Conservation (phyloP, 2,888 invertebrate species). For the Blastobasis adustella region DNA sequence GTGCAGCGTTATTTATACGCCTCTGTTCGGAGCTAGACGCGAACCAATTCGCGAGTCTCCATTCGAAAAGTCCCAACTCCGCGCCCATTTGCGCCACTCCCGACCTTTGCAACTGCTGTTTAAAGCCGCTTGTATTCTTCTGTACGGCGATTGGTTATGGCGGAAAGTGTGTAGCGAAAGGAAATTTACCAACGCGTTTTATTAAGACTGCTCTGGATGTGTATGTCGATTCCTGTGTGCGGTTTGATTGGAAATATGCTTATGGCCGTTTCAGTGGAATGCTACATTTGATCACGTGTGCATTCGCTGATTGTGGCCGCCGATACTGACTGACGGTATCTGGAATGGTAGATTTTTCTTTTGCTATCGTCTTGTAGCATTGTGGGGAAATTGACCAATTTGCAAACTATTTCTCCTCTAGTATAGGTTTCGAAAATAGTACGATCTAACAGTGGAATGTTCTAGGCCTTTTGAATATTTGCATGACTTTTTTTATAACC, state of each 20-base stretch:
- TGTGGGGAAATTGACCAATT: too few relatives aligned
- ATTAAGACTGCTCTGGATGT: conserved; percentile 59
- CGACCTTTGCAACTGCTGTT: too few relatives aligned
- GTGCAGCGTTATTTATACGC: conserved; percentile 70
- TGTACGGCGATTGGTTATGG: too few relatives aligned
- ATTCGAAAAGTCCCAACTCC: conserved; percentile 17
- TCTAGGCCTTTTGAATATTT: too few relatives aligned
- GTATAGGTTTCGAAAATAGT: too few relatives aligned
- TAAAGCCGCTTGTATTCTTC: too few relatives aligned
- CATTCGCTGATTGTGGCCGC: conserved; percentile 45
- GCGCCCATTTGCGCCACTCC: conserved; percentile 1
- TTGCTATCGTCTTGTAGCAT: too few relatives aligned
- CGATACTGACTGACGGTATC: conserved; percentile 9
- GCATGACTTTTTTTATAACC: too few relatives aligned
- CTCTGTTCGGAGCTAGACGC: conserved; percentile 49
- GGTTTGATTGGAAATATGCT: conserved; percentile 70
- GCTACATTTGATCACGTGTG: conserved; percentile 49
- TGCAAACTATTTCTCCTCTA: too few relatives aligned
- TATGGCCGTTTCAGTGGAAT: conserved; percentile 42
- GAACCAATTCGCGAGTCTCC: conserved; percentile 33
- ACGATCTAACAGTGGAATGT: too few relatives aligned
- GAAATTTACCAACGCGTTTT: conserved; percentile 64
- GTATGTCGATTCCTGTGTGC: conserved; percentile 47
- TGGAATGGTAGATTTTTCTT: too few relatives aligned
- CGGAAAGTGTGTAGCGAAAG: neutral